Base-by-base conservation (phyloP, 2,797 vertebrate genomes). In the Ptychadena robeensis region DNA sequence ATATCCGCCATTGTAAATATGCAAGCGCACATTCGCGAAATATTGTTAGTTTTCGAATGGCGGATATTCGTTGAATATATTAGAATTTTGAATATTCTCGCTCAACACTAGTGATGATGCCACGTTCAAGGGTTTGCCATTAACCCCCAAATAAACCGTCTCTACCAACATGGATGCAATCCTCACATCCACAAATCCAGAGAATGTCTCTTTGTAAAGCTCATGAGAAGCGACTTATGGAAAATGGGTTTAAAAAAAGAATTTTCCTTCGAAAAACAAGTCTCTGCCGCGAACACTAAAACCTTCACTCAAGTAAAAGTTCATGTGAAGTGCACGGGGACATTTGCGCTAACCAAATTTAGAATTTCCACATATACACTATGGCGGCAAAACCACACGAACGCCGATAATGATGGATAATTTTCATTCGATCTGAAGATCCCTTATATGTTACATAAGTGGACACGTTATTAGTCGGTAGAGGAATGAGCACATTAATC, bases 401-500 rank as follows among this genome's bases (percentile, higher is more conserved):
- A 76, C 25, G 3, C 9, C 34, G 7, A 38, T 38, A 37, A 32
- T 31, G 40, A 34, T 57, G 71, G 32, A 40, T 8, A 72, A 18
- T 30, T 28, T 61, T 28, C 27, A 25, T 61, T 61, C 27, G 28
- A 2, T 9, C 22, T 27, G 18, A 72, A 37, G 6, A 63, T 74
- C 44, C 18, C 59, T 63, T 48, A 66, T 30, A 68, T 14, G 30
- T 28, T 28, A 28, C 28, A 22, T 65, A 32, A 53, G 9, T 64
- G 35, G 67, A 71, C 69, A 15, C 31, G 25, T 72, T 74, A 77
- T 71, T 65, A 78, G 66, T 72, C 32, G 28, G 38, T 64, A 18
- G 59, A 65, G 37, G 37, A 78, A 72, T 70, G 37, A 25, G 35
- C 25, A 59, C 9, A 75, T 75, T 74, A 82, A 59, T 82, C 71